Conservation (phyloP, 2,113 vertebrate genomes). For the Coryphaenoides rupestris region DNA sequence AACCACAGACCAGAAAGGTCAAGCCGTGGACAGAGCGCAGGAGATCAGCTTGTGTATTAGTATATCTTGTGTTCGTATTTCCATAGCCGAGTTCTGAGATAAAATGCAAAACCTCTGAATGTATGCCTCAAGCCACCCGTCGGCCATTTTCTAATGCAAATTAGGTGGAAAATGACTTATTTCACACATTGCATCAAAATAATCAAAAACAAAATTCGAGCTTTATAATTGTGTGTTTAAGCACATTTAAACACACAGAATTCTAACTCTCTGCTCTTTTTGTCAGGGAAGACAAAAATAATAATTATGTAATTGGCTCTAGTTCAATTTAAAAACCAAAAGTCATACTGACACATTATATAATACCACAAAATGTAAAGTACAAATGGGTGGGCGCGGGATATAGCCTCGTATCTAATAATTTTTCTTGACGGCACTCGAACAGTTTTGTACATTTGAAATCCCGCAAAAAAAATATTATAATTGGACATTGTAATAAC, state of each 20-base stretch:
- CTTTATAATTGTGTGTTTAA: slow-evolving; percentile 39
- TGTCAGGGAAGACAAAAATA: not conserved
- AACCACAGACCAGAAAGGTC: not conserved
- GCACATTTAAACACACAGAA: slow-evolving; percentile 37
- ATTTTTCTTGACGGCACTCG: not conserved
- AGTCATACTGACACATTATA: slow-evolving; percentile 5
- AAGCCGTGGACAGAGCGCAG: not conserved
- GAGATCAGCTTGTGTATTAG: not conserved
- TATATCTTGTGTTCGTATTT: not conserved
- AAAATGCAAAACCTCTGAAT: not conserved
- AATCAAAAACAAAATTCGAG: slow-evolving; percentile 37
- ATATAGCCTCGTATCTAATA: too few species aligned
- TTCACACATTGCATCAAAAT: slow-evolving; percentile 32
- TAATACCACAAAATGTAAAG: not conserved
- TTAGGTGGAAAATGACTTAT: slow-evolving; percentile 37
- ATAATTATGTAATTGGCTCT: slow-evolving; percentile 22
- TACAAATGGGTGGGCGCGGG: too few species aligned
- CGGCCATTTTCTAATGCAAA: slow-evolving; percentile 42
- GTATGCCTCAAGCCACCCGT: not conserved
- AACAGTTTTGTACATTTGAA: too few species aligned
- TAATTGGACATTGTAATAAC: too few species aligned
- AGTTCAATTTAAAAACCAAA: slow-evolving; percentile 20
- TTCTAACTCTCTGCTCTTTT: slow-evolving; percentile 2
- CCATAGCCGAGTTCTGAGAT: not conserved
- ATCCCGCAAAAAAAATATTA: too few species aligned